Conservation (phyloP, 2,888 invertebrate genomes). For the Phania funesta region DNA sequence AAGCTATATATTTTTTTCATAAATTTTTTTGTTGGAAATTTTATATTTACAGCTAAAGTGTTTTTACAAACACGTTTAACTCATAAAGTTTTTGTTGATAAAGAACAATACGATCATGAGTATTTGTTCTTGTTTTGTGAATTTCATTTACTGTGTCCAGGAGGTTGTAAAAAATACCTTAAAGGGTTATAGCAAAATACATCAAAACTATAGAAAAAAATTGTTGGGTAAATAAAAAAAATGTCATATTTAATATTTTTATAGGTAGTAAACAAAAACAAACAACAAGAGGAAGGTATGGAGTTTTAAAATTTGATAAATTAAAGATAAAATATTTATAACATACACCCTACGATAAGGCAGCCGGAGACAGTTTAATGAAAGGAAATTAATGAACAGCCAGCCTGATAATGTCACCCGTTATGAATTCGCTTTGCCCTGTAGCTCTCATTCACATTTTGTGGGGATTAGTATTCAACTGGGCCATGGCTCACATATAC, state of each 20-base stretch:
- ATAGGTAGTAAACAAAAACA: slow-evolving; percentile 29
- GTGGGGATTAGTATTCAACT: too few relatives aligned
- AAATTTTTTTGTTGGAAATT: neutral
- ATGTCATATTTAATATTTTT: slow-evolving; percentile 32
- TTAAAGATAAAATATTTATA: slow-evolving; percentile 4
- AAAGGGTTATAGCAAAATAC: slow-evolving; percentile 31
- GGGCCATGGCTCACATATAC: too few relatives aligned
- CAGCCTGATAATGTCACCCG: too few relatives aligned
- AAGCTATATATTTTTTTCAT: neutral
- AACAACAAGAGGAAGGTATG: neutral
- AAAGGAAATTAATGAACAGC: too few relatives aligned
- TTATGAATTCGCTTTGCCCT: too few relatives aligned
- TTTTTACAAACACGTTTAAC: slow-evolving; percentile 59
- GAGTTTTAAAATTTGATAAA: slow-evolving; percentile 14
- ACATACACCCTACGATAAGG: neutral
- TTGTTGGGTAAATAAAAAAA: neutral
- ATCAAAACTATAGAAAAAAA: too few relatives aligned
- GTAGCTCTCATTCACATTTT: too few relatives aligned
- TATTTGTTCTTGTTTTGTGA: neutral
- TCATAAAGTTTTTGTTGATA: slow-evolving; percentile 28
- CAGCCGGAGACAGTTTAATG: neutral
- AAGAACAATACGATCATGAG: neutral
- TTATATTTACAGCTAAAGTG: slow-evolving; percentile 47
- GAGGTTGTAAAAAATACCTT: slow-evolving; percentile 31
- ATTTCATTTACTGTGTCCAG: slow-evolving; percentile 28